phyloP scores from a whole-genome alignment of 2,888 invertebrate genomes.

The Drosophila flavopinicola region DNA sequence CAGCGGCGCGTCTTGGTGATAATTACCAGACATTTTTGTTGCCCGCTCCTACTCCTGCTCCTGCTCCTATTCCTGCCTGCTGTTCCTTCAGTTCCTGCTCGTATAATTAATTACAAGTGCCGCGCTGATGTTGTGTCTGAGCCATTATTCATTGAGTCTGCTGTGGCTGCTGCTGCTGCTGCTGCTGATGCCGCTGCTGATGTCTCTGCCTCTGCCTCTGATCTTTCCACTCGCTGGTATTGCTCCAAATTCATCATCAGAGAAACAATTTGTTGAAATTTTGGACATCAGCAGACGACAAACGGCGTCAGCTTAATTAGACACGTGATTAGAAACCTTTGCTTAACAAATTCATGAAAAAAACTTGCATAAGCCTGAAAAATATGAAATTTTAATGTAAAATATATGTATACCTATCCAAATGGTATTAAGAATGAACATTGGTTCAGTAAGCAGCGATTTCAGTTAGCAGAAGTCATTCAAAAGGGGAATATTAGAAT shows the following conservation, averaged over 20 bases:
- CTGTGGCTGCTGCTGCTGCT: background rate
- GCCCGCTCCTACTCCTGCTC: slow-evolving; percentile 22
- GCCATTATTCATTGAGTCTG: slow-evolving; percentile 61
- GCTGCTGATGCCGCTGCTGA: too few relatives aligned
- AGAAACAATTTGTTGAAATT: slow-evolving; percentile 28
- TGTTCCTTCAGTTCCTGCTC: slow-evolving; percentile 13
- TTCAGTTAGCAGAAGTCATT: too few relatives aligned
- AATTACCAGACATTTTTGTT: slow-evolving; percentile 74
- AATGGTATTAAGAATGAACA: too few relatives aligned
- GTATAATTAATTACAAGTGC: slow-evolving; percentile 70
- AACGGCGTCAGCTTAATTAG: background rate
- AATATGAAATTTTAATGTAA: background rate
- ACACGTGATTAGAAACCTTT: background rate
- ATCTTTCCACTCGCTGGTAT: background rate
- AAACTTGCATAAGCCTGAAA: too few relatives aligned
- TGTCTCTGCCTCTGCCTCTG: background rate
- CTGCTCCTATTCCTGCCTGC: slow-evolving; percentile 19
- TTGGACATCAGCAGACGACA: slow-evolving; percentile 23
- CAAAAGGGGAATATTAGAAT: too few relatives aligned
- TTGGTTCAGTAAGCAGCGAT: too few relatives aligned
- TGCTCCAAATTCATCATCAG: slow-evolving; percentile 14
- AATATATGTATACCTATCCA: background rate
- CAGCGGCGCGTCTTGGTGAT: slow-evolving; percentile 73
- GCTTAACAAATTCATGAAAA: background rate
- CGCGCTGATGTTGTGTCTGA: slow-evolving; percentile 42